Evolutionary conservation across 2,113 vertebrate genomes (phyloP), one percentile per base, ranked within the genome.

Genomic region (Brachirus orientalis): DNA sequence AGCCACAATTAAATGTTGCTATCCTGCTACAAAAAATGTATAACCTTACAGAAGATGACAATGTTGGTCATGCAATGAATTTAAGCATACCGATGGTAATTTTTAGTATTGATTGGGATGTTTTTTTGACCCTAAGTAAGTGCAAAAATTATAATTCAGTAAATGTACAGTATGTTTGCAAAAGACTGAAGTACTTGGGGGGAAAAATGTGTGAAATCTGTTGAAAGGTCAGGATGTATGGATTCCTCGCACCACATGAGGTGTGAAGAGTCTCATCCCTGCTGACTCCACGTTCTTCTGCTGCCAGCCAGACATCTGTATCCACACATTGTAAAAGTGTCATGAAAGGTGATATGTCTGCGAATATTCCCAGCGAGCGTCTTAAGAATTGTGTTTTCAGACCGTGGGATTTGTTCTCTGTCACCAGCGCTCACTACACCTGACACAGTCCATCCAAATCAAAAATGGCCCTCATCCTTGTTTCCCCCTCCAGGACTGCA

Each of bases 281-380:
- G 17, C 69, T 63, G 72, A 74, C 51, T 18, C 16, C 3, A 1
- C 17, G 11, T 33, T 69, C 53, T 11, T 58, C 45, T 11, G 63
- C 2, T 52, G 28, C 67, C 55, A 65, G 73, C 28, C 43, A 50
- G 48, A 84, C 82, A 84, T 77, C 62, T 84, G 80, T 64, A 78
- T 64, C 55, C 16, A 12, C 28, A 10, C 8, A 20, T 47, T 57
- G 58, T 69, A 36, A 76, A 72, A 75, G 71, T 66, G 60, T 74
- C 72, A 45, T 77, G 82, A 81, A 81, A 83, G 69, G 9, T 0
- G 57, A 87, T 65, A 18, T n/a, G 44, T 57, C 52, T 61, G 57
- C 51, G 57, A 69, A 77, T 68, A 53, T 55, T 62, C 82, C 82
- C 81, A 0, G 37, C 1, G 82, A 68, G 77, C 63, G 10, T 54